Evolutionary conservation across 2,888 invertebrate genomes (phyloP), one percentile per base, ranked within the genome.

Genomic region (Stenodera caucasica): DNA sequence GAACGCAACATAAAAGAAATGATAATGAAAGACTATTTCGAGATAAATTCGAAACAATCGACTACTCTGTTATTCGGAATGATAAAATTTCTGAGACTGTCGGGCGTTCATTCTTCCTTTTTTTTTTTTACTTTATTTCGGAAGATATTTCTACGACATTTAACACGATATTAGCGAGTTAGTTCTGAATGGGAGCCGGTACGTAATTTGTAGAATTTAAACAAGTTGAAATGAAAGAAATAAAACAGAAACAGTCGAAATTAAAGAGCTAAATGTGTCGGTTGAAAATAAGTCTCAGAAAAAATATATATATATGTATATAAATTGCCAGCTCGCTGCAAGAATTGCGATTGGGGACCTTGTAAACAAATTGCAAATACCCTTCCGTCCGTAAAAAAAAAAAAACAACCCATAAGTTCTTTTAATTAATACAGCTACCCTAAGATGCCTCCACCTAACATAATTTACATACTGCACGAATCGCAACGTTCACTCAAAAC

Each of bases 361-460:
- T 60, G 59, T 63, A 75, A 75, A 76, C 73, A 75, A 76, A 77
- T 75, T 76, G 73, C 75, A 69, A 70, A 75, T 72, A 75, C 74
- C 72, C 73, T 70, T 73, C 71, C 69, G 71, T 69, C 72, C 71
- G 72, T 74, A 73, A 74, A 76, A 75, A 74, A 75, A 74, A 72
- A 71, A 57, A n/a, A n/a, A n/a, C n/a, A n/a, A 18, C 50, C 74
- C 75, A 75, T 78, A 78, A 78, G 77, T 78, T 77, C 75, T 78
- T 78, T 79, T 79, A 79, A 79, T 79, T 79, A 78, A 78, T 74
- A 71, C 70, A 69, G 68, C 66, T 61, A 68, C 70, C 69, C 67
- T 68, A 64, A 64, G 63, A 58, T 52, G 15, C 37, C 49, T 56
- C 60, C 56, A 57, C 58, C 61, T 59, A 53, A 62, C 61, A 53